Conservation (phyloP, 2,113 vertebrate genomes). For the Heliornis fulica region DNA sequence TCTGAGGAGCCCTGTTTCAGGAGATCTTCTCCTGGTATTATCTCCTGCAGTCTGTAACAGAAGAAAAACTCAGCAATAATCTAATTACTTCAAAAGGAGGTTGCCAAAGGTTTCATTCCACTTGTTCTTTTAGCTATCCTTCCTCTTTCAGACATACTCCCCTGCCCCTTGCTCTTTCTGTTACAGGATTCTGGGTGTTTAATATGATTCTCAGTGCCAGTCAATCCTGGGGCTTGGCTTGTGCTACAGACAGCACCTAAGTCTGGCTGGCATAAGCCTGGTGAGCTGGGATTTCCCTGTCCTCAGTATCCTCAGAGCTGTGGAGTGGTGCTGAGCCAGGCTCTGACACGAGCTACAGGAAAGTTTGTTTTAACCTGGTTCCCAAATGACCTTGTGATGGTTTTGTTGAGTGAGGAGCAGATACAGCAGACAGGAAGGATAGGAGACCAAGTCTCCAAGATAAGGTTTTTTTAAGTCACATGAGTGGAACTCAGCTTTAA, state of each 20-base stretch:
- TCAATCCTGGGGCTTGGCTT: neutral
- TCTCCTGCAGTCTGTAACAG: neutral
- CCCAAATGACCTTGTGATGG: rapidly evolving
- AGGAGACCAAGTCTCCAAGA: neutral
- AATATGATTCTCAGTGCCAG: neutral
- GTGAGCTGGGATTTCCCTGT: neutral
- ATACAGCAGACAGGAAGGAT: neutral
- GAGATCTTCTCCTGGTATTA: neutral
- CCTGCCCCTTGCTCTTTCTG: neutral
- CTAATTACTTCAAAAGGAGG: neutral
- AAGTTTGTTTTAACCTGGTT: neutral
- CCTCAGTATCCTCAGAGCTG: neutral
- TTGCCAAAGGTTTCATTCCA: neutral
- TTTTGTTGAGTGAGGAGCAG: neutral
- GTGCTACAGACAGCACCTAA: neutral
- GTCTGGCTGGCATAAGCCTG: neutral
- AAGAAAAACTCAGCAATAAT: neutral
- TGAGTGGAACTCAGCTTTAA: neutral
- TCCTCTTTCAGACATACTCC: neutral
- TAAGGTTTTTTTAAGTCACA: neutral
- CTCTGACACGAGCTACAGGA: rapidly evolving
- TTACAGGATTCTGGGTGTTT: neutral
- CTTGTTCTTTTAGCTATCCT: neutral
- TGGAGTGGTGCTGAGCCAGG: neutral
- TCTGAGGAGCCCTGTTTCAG: neutral